Evolutionary conservation across 2,888 invertebrate species (phyloP), one percentile per base, ranked within the genome.

Genomic region (Allophyes oxyacanthae): DNA sequence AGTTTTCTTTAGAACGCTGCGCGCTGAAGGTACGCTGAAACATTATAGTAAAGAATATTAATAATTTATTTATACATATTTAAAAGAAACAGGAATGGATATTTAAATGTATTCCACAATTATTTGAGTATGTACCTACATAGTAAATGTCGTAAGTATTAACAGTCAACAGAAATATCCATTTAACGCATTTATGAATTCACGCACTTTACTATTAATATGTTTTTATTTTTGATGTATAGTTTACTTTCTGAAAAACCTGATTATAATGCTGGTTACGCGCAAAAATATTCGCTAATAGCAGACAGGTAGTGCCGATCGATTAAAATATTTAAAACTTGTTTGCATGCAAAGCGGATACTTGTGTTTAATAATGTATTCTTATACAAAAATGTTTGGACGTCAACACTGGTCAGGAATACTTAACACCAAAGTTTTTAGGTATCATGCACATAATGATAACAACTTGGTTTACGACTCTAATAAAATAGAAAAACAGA

Each of bases 241-340:
- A 55, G 41, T 69, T n/a, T n/a, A n/a, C n/a, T n/a, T n/a, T n/a
- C n/a, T n/a, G n/a, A n/a, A n/a, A n/a, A n/a, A 56, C 56, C 44
- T 32, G 57, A 44, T 45, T 20, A 20, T 20, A n/a, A 32, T 41
- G 46, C 64, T 52, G 30, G 48, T 41, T 49, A 70, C 64, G 44
- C 34, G 53, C 56, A 53, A 53, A 59, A 59, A 40, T 34, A 54
- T 52, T 44, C 36, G 36, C 25, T 42, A 66, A 57, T 45, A 62
- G 30, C 51, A 32, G 52, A 49, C 72, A 72, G 54, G 48, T 53
- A 37, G 37, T 52, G 56, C 20, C 20, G 20, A 60, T 52, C 54
- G 51, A 71, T 55, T 60, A 15, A 13, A 71, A 52, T 56, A 50
- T 68, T 59, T 55, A 50, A 71, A 68, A 66, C 66, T 50, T 43